Evolutionary conservation across 2,888 invertebrate species (phyloP), one percentile per base, ranked within the genome.

Genomic region (Lasioglossum malachurum): DNA sequence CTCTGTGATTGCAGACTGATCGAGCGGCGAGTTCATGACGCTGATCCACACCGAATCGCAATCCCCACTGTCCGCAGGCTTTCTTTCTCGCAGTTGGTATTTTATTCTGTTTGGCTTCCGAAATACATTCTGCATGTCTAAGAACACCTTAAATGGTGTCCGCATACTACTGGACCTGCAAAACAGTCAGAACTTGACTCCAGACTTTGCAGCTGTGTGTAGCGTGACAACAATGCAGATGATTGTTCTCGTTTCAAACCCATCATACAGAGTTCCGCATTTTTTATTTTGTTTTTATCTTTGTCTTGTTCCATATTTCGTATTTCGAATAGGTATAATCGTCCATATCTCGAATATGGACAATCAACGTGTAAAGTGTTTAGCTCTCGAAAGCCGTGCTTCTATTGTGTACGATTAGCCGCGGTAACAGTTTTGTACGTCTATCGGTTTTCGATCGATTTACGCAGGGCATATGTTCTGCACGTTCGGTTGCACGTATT

Each of bases 161-260:
- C 89, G 91, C 87, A 83, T 88, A 89, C 87, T 94, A 92, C 91
- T 86, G 92, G 92, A 95, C 94, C 95, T 95, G 94, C 84, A 95
- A 95, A 95, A 95, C 88, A 94, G 93, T 93, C 92, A 91, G 92
- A 92, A 91, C 93, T 94, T 94, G 93, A 94, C 93, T 93, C 91
- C 83, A 87, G 88, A 90, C 88, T 71, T 86, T 86, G 86, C 81
- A 84, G 82, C 38, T 86, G 83, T 67, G 23, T 86, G 84, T 67
- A 16, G 57, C 60, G 35, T 38, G 64, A 79, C 64, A 73, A 84
- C 78, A 80, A 83, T 78, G 82, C 81, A 60, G 79, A 19, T 84
- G 76, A 80, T 83, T 75, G 77, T 83, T 84, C 87, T 77, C 38
- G 64, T 38, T 80, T 89, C 67, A 78, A 44, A 88, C 78, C 81